Percentiles rank a stretch among this genome's conserved stretches.
phyloP scores from a whole-genome alignment of 1,140 invertebrate genomes.

The Phymorhynchus buccinoides region DNA sequence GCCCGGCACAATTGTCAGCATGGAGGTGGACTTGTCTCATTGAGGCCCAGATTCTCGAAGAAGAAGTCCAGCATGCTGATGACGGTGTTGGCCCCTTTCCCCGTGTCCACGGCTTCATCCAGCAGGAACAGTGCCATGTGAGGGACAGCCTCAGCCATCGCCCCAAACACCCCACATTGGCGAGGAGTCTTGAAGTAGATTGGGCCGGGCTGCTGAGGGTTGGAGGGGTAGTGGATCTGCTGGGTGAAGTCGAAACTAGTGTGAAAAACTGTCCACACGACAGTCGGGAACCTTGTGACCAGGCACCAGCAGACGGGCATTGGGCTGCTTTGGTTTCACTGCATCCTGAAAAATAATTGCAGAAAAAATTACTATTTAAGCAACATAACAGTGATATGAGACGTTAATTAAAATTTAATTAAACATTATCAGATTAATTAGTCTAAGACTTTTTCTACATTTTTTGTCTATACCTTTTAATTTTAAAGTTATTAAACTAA shows the following conservation, averaged over 20 bases:
- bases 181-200: constrained; percentile 56
- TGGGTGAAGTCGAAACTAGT: constrained; percentile 54
- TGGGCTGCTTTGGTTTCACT: too few species aligned
- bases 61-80: constrained; percentile 46
- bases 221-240: constrained; percentile 52
- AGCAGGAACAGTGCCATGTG: constrained; percentile 45
- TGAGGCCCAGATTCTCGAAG: constrained; percentile 45
- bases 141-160: constrained; percentile 43
- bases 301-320: too few species aligned
- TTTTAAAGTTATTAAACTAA: too few species aligned
- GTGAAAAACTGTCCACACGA: not conserved
- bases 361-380: too few species aligned
- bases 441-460: too few species aligned
- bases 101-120: constrained; percentile 45
- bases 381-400: too few species aligned
- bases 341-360: too few species aligned
- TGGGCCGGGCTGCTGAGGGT: constrained; percentile 54
- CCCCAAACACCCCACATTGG: constrained; percentile 56
- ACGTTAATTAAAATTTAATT: too few species aligned
- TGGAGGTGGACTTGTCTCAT: constrained; percentile 44
- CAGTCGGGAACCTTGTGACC: not conserved
- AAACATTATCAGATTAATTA: too few species aligned
- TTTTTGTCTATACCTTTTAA: too few species aligned
- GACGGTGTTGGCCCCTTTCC: constrained; percentile 51
- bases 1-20: constrained; percentile 42